Evolutionary conservation across 2,113 vertebrate species (phyloP), one percentile per base, ranked within the genome.

Genomic region (Stictonetta naevosa): DNA sequence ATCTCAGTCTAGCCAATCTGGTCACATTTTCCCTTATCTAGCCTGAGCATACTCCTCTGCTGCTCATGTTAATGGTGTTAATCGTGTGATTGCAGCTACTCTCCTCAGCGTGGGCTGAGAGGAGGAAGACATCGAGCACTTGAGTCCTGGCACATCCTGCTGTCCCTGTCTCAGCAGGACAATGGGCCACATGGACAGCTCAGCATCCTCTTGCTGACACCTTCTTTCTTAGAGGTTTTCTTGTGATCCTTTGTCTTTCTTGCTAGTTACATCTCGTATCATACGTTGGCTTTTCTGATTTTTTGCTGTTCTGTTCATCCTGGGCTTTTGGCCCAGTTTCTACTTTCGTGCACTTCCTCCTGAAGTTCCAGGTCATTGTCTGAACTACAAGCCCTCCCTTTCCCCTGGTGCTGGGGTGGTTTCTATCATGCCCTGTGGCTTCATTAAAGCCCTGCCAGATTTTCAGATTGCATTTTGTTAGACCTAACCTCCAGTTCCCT

Each of bases 31-130:
- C 59, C 52, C 23, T 8, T 22, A 15, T 5, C 42, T 14, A 4
- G 3, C 2, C 1, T 3, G 6, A 46, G 26, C 52, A 6, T 7
- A 2, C 6, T 4, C 14, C 16, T 4, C 22, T 25, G 59, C 19
- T 77, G 26, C 72, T 11, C 11, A 6, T 0, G 14, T 21, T 13
- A 16, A 33, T 5, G 26, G 36, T 8, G 34, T 29, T 29, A 31
- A 19, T 11, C 15, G 22, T 5, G 31, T 1, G 4, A 31, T 9
- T 3, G 14, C 69, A 64, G 48, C 38, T 31, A 42, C 67, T 13
- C 17, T 48, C 22, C 60, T 29, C 48, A 13, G 69, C 3, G 33
- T 16, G 13, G 48, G 36, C 68, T 8, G 48, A 66, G 17, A n/a
- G 40, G 33, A 48, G 56, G n/a, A 33, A 56, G 21, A 40, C 28